These are phyloP conservation scores for Lutjanus campechanus DNA, from an alignment of 2,797 vertebrate species.

Conservation along the genomic window DNA sequence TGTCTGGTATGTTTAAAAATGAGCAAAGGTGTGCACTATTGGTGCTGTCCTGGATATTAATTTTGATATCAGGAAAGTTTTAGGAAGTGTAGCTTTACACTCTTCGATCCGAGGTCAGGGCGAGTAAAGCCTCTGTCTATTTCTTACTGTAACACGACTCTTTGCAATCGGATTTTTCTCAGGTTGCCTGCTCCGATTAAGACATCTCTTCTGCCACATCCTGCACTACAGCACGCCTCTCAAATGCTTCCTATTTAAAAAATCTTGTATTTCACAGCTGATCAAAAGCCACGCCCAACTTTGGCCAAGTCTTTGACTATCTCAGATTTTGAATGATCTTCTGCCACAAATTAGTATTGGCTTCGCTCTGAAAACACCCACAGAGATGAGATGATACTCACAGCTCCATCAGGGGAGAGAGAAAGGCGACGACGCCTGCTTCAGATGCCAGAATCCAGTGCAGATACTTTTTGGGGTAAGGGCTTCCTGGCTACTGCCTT, in stretches of 20 bases:
- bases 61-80: constrained; percentile 11
- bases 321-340: constrained; percentile 14
- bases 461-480: constrained; percentile 99
- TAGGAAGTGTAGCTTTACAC: constrained; percentile 35
- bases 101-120: constrained; percentile 4
- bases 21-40: not conserved
- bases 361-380: constrained; percentile 12
- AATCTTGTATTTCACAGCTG: constrained; percentile 21
- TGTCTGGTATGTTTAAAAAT: not conserved
- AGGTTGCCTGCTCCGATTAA: constrained; percentile 18
- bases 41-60: not conserved
- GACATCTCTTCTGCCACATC: constrained; percentile 33
- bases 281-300: constrained; percentile 17
- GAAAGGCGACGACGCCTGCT: not conserved
- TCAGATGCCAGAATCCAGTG: constrained; percentile 84
- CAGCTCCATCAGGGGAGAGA: constrained; percentile 10
- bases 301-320: not conserved
- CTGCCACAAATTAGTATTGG: not conserved
- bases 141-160: constrained; percentile 33
- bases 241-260: constrained; percentile 28
- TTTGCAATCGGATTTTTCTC: constrained; percentile 34
- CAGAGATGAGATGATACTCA: constrained; percentile 34
- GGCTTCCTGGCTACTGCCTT: constrained; percentile 96
- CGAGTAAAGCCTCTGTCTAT: constrained; percentile 11
- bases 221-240: constrained; percentile 7